Conservation (phyloP, 2,797 vertebrate species). For the Coregonus suidteri region DNA sequence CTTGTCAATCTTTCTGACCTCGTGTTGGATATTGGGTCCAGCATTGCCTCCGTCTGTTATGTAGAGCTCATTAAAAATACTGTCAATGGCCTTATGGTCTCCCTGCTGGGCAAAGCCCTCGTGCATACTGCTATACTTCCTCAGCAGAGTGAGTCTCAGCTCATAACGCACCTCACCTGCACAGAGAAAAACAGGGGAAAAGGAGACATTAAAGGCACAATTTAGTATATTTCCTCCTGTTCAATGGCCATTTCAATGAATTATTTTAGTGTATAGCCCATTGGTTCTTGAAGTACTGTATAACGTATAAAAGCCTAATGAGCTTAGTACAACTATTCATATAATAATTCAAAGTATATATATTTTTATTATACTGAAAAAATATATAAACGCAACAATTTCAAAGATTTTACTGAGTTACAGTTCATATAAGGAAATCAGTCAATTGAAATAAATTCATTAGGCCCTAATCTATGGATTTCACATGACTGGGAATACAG, state of each 20-base stretch:
- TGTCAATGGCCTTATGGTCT: conserved; percentile 50
- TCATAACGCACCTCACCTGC: conserved; percentile 73
- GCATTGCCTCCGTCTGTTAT: conserved; percentile 54
- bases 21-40: conserved; percentile 74
- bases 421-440: too few relatives aligned
- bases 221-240: too few relatives aligned
- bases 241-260: too few relatives aligned
- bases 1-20: conserved; percentile 64
- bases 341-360: not conserved
- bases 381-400: too few relatives aligned
- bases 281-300: conserved; percentile 38
- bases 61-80: conserved; percentile 57
- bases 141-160: conserved; percentile 60
- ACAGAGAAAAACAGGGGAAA: conserved; percentile 16
- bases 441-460: too few relatives aligned
- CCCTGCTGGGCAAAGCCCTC: conserved; percentile 47
- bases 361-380: not conserved
- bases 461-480: too few relatives aligned
- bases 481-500: too few relatives aligned
- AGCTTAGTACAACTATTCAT: not conserved
- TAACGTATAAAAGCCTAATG: not conserved
- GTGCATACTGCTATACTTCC: conserved; percentile 52
- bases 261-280: conserved; percentile 35
- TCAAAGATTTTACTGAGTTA: too few relatives aligned
- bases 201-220: not conserved